Evolutionary conservation across 1,140 invertebrate genomes (phyloP), one percentile per base, ranked within the genome.

Genomic region (Littorina saxatilis): DNA sequence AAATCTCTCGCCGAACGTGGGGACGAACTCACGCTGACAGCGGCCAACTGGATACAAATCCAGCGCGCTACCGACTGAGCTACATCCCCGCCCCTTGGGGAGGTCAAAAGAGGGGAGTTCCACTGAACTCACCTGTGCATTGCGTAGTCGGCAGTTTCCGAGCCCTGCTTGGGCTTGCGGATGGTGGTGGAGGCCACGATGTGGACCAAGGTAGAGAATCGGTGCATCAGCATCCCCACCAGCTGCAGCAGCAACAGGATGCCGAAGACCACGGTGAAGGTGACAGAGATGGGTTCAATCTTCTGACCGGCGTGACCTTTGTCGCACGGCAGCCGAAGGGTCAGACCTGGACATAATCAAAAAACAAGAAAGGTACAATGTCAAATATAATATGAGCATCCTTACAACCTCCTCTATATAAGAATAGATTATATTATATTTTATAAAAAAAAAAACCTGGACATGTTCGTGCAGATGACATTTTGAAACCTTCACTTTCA

Each of bases 221-320:
- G 86, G 84, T 94, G 93, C 66, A 93, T 88, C 52, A 94, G 72
- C 93, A 94, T 94, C 29, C 91, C 93, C 17, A 93, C 68, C 81
- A 93, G 91, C 83, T 94, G 93, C n/a, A 93, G 87, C 35, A 93
- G 79, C 58, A 94, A 82, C 77, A 94, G 88, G 0, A 93, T 47
- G 32, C 91, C 93, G 84, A 94, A 94, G 72, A 93, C 91, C 20
- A 91, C 79, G 3, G 93, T 90, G 82, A 93, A 93, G 2, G 91
- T 85, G 17, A 93, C 82, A 9, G 92, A 91, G 17, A 94, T 86
- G 3, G 86, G 84, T 47, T 82, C 84, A 17, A 87, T 76, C 15
- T 52, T 50, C 5, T 75, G 50, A n/a, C 55, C 73, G 2, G 72
- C 73, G 32, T 73, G 68, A 15, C 72, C 75, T 5, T n/a, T 40